Conservation (phyloP, 2,113 vertebrate genomes). For the Rutilus rutilus region DNA sequence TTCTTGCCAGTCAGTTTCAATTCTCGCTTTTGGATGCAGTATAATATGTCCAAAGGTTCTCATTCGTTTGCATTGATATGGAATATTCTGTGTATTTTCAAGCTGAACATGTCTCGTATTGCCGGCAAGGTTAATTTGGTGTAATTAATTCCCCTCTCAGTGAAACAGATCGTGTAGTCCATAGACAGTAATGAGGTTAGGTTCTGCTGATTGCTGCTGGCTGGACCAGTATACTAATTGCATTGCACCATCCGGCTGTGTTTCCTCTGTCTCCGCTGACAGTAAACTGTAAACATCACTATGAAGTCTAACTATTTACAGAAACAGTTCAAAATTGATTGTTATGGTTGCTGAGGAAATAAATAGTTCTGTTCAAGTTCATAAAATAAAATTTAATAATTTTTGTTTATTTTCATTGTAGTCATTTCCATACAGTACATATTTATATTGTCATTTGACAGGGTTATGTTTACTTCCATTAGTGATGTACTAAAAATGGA, state of each 20-base stretch:
- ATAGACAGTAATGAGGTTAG: slow-evolving; percentile 41
- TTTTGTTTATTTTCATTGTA: background rate
- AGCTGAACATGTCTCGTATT: slow-evolving; percentile 9
- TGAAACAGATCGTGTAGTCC: slow-evolving; percentile 34
- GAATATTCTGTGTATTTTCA: background rate
- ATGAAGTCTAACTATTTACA: background rate
- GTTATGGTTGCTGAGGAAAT: slow-evolving; percentile 13
- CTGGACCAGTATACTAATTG: slow-evolving; percentile 43
- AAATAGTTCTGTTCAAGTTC: background rate
- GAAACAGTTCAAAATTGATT: background rate
- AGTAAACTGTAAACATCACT: slow-evolving; percentile 29
- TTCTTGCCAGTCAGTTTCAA: background rate
- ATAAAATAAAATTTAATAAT: background rate
- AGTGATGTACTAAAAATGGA: no score
- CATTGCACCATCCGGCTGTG: slow-evolving; percentile 25
- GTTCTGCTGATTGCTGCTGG: slow-evolving; percentile 38
- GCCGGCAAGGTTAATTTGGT: slow-evolving; percentile 37
- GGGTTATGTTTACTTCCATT: no score
- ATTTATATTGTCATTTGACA: background rate
- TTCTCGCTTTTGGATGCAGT: background rate
- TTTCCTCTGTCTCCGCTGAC: slow-evolving; percentile 41
- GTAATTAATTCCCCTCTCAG: slow-evolving; percentile 42
- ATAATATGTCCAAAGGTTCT: slow-evolving; percentile 2
- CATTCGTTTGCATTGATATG: slow-evolving; percentile 1
- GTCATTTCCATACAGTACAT: background rate